Evolutionary conservation across 2,113 vertebrate genomes (phyloP).

Genomic region (Pholis gunnellus): DNA sequence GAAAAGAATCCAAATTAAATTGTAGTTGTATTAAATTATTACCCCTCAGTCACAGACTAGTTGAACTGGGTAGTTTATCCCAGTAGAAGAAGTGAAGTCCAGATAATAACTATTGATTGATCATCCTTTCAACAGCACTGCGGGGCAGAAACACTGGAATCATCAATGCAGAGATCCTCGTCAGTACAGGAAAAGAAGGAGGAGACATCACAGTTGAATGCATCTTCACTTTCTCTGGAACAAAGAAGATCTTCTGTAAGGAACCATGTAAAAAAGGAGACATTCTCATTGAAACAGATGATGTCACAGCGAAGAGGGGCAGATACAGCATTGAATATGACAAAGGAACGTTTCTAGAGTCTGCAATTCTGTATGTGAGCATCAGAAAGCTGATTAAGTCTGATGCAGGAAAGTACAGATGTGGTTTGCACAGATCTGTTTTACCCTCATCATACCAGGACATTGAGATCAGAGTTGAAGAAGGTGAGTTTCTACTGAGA

Average conservation of each 20-base stretch:
- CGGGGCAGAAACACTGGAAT: not conserved
- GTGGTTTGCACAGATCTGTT: not conserved
- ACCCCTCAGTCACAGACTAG: not conserved
- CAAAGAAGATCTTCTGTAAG: rapidly evolving
- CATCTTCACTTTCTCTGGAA: rapidly evolving
- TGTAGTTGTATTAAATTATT: not conserved
- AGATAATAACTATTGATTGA: not conserved
- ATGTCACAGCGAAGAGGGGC: not conserved
- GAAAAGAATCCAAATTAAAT: not conserved
- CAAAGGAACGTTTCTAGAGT: rapidly evolving
- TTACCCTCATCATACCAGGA: rapidly evolving
- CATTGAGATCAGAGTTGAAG: slow-evolving; percentile 23
- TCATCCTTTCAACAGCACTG: slow-evolving; percentile 12
- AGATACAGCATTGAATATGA: slow-evolving; percentile 5
- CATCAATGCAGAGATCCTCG: not conserved
- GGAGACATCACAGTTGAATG: not conserved
- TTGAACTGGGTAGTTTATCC: not conserved
- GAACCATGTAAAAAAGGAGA: not conserved
- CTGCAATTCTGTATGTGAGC: not conserved
- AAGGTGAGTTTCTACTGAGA: slow-evolving; percentile 24
- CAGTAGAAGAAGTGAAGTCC: not conserved
- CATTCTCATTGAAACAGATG: not conserved
- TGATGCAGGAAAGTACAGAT: slow-evolving; percentile 34
- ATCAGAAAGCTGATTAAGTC: slow-evolving; percentile 21
- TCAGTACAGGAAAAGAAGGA: not conserved